Evolutionary conservation across 1,140 invertebrate species (phyloP).

Genomic region (Arion vulgaris): DNA sequence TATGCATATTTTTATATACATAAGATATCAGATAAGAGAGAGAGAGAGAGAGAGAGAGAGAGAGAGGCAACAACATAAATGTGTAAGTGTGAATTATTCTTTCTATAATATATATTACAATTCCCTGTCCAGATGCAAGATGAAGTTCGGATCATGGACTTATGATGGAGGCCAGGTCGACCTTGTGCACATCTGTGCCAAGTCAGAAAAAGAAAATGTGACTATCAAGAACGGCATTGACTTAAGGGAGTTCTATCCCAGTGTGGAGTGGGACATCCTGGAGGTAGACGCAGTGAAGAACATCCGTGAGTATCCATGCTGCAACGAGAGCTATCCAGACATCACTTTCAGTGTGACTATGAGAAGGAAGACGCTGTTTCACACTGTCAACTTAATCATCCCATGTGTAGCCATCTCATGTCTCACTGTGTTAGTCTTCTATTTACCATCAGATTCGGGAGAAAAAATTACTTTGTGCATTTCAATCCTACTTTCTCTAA

Average conservation of each 20-base stretch:
- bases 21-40: background rate
- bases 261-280: slow-evolving; percentile 99
- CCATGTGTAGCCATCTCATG: slow-evolving; percentile 82
- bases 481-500: slow-evolving; percentile 98
- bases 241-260: slow-evolving; percentile 74
- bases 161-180: slow-evolving; percentile 78
- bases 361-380: slow-evolving; percentile 72
- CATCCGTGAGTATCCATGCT: slow-evolving; percentile 66
- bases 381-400: slow-evolving; percentile 76
- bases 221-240: slow-evolving; percentile 66
- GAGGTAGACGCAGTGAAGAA: slow-evolving; percentile 69
- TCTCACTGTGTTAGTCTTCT: slow-evolving; percentile 97
- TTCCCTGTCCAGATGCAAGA: slow-evolving; percentile 76
- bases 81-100: background rate
- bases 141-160: slow-evolving; percentile 92
- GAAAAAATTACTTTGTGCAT: slow-evolving; percentile 99
- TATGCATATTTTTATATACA: too few species aligned
- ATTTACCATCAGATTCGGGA: slow-evolving; percentile 97
- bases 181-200: slow-evolving; percentile 76
- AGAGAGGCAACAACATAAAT: background rate
- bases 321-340: slow-evolving; percentile 69
- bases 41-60: background rate
- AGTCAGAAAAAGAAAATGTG: slow-evolving; percentile 39
- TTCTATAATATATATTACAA: background rate
- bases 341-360: slow-evolving; percentile 72